A percentile compares a stretch with the other conserved stretches of the same genome.
Evolutionary conservation across 2,797 vertebrate genomes (phyloP).

Genomic region (Phataginus tricuspis): DNA sequence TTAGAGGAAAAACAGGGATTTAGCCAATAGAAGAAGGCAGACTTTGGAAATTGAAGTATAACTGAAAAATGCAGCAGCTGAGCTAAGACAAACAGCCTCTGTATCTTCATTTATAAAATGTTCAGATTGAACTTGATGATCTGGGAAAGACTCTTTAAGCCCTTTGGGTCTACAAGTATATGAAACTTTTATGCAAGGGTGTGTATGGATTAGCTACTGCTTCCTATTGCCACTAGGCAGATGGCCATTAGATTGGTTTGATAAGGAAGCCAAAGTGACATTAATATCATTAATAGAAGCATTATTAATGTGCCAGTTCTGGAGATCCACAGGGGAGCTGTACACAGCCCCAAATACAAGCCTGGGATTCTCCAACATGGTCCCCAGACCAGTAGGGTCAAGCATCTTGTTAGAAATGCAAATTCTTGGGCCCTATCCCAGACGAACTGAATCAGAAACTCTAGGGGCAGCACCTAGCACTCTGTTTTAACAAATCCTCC

Average conservation of each 20-base stretch:
- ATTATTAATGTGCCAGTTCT: not conserved
- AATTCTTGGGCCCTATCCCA: not conserved
- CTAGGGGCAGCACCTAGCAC: not conserved
- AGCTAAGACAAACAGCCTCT: not conserved
- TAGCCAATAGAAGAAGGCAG: not conserved
- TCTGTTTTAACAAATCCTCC: not conserved
- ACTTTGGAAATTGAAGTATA: not conserved
- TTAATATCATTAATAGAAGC: not conserved
- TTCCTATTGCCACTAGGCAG: not conserved
- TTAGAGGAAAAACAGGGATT: not conserved
- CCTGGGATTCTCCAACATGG: not conserved
- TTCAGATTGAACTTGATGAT: not conserved
- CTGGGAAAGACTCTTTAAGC: not conserved
- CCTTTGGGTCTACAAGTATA: not conserved
- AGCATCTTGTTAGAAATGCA: not conserved
- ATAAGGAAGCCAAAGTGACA: slow-evolving; percentile 8
- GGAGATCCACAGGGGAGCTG: not conserved
- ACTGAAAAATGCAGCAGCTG: not conserved
- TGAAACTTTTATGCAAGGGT: not conserved
- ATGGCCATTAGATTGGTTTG: not conserved
- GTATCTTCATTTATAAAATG: not conserved
- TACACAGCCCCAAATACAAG: not conserved
- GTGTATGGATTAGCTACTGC: not conserved
- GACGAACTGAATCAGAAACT: not conserved
- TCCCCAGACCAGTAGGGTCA: not conserved